phyloP scores from a whole-genome alignment of 2,797 vertebrate species.

The Hoplostethus atlanticus region DNA sequence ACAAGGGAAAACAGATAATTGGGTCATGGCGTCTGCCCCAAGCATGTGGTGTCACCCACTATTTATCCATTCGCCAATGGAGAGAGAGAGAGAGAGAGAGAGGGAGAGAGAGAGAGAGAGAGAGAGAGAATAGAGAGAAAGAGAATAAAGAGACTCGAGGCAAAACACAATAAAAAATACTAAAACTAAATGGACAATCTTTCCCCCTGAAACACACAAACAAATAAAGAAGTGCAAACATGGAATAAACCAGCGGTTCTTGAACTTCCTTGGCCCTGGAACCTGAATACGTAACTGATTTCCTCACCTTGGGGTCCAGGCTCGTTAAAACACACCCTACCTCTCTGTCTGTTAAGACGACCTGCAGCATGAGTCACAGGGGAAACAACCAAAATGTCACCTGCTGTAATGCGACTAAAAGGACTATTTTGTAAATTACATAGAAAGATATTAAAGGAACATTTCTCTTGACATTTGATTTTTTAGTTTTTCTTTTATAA shows the following conservation, averaged over 20 bases:
- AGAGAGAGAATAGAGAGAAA: neutral
- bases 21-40: slow-evolving; percentile 29
- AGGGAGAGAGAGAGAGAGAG: neutral
- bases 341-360: slow-evolving; percentile 15
- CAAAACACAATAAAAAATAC: slow-evolving; percentile 1
- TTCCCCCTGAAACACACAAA: slow-evolving; percentile 7
- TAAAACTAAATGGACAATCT: neutral
- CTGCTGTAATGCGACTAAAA: neutral
- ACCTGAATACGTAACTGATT: slow-evolving; percentile 44
- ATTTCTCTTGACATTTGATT: slow-evolving; percentile 2
- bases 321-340: slow-evolving; percentile 52
- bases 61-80: slow-evolving; percentile 43
- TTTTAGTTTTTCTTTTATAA: neutral
- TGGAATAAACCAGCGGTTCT: slow-evolving; percentile 31
- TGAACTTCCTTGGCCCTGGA: slow-evolving; percentile 17
- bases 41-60: slow-evolving; percentile 45
- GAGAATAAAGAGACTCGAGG: neutral
- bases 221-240: slow-evolving; percentile 2
- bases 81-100: neutral
- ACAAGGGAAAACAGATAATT: slow-evolving; percentile 39
- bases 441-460: slow-evolving; percentile 1
- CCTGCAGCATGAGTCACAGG: slow-evolving; percentile 33
- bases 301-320: slow-evolving; percentile 43
- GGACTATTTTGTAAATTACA: slow-evolving; percentile 21
- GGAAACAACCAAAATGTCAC: neutral